A percentile compares a stretch with the other conserved stretches of the same genome.
These are phyloP conservation scores for Eupithecia dodoneata DNA, from an alignment of 2,888 invertebrate species.

Conservation along the genomic window DNA sequence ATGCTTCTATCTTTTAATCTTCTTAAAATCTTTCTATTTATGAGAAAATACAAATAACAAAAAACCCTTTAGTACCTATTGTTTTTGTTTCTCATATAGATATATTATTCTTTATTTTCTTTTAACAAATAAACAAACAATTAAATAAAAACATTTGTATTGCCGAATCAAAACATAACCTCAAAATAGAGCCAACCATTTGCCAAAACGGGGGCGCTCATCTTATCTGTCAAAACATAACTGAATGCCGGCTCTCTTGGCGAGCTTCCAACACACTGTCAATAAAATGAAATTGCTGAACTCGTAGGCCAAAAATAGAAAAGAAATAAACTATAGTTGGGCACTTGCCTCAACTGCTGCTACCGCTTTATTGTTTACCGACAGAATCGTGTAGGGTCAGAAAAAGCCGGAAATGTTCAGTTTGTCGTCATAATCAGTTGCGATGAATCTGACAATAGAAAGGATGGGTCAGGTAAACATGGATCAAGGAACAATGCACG, in stretches of 20 bases:
- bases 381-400: background rate
- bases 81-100: too few relatives aligned
- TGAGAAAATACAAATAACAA: too few relatives aligned
- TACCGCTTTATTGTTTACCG: slow-evolving; percentile 1
- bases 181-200: slow-evolving; percentile 16
- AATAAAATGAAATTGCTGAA: slow-evolving; percentile 40
- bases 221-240: slow-evolving; percentile 33
- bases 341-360: background rate
- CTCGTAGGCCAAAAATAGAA: slow-evolving; percentile 33
- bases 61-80: too few relatives aligned
- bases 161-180: slow-evolving; percentile 10
- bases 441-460: too few relatives aligned
- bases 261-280: slow-evolving; percentile 28
- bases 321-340: slow-evolving; percentile 31
- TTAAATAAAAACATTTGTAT: background rate
- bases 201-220: slow-evolving; percentile 21
- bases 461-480: too few relatives aligned
- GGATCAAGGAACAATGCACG: too few relatives aligned
- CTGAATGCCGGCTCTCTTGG: slow-evolving; percentile 26
- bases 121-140: background rate
- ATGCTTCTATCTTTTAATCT: too few relatives aligned
- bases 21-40: too few relatives aligned
- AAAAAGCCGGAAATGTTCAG: background rate
- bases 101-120: background rate
- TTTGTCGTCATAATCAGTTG: too few relatives aligned